Conservation (phyloP, 2,113 vertebrate genomes). For the Anolis carolinensis region DNA sequence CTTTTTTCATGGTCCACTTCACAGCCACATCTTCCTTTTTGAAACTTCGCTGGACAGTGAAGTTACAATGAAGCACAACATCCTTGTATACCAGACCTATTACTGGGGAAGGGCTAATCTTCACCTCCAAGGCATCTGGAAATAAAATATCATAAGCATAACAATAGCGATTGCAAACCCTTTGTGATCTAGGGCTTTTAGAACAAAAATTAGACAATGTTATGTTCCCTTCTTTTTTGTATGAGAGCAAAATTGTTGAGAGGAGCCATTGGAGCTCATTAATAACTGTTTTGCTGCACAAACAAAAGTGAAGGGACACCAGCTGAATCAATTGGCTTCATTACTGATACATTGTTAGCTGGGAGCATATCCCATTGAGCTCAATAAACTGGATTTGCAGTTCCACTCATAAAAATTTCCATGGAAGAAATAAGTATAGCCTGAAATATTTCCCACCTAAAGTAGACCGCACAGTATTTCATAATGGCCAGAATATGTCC, state of each 20-base stretch:
- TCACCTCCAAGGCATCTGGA: conserved; percentile 15
- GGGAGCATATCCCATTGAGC: not conserved
- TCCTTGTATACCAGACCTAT: conserved; percentile 24
- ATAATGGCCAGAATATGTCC: too few species aligned
- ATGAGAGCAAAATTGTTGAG: too few species aligned
- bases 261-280: too few species aligned
- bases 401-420: not conserved
- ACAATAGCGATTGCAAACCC: not conserved
- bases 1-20: conserved; percentile 38
- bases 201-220: not conserved
- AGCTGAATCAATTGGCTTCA: too few species aligned
- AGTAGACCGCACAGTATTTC: too few species aligned
- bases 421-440: not conserved
- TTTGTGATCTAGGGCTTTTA: not conserved
- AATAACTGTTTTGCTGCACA: too few species aligned
- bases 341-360: not conserved
- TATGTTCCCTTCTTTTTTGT: not conserved
- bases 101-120: not conserved
- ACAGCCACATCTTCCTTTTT: conserved; percentile 36
- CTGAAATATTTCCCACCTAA: not conserved
- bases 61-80: conserved; percentile 59
- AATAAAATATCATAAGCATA: not conserved
- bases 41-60: conserved; percentile 3
- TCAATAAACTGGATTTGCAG: not conserved
- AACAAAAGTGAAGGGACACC: too few species aligned